These are phyloP conservation scores for Nomada fabriciana DNA, from an alignment of 2,888 invertebrate genomes.

Conservation along the genomic window DNA sequence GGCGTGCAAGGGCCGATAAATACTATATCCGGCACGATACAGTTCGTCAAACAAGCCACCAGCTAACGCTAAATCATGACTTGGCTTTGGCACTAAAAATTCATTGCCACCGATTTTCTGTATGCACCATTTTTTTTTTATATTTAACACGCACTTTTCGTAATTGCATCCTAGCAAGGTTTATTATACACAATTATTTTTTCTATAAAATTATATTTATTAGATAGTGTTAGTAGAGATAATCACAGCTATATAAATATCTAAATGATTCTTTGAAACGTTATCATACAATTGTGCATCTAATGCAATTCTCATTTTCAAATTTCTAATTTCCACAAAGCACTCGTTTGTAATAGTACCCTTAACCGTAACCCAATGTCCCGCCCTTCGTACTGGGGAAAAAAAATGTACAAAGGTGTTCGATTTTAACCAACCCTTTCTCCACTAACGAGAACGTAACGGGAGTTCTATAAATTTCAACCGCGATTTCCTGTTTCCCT, in stretches of 20 bases:
- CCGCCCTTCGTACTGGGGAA: background rate
- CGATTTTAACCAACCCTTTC: constrained; percentile 38
- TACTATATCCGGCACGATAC: constrained; percentile 73
- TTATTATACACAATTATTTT: too few species aligned
- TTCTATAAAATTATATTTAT: too few species aligned
- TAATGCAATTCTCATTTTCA: background rate
- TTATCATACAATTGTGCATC: too few species aligned
- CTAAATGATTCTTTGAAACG: too few species aligned
- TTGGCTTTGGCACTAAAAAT: constrained; percentile 5
- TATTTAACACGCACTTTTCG: too few species aligned
- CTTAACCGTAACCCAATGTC: too few species aligned
- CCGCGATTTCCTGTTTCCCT: constrained; percentile 60
- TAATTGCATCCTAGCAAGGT: too few species aligned
- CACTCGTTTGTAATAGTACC: too few species aligned
- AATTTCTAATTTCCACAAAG: background rate
- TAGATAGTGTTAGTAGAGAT: too few species aligned
- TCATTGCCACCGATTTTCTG: background rate
- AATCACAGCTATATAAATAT: too few species aligned
- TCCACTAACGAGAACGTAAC: constrained; percentile 36
- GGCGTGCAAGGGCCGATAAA: constrained; percentile 75
- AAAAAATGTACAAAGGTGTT: constrained; percentile 25
- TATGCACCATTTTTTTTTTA: background rate
- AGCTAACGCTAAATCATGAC: constrained; percentile 22
- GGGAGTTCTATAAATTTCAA: constrained; percentile 40
- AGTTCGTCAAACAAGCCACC: constrained; percentile 60